A percentile compares a stretch with the other conserved stretches of the same genome.
These are phyloP conservation scores for Bruchidius siliquastri DNA, from an alignment of 2,888 invertebrate species.

Conservation along the genomic window DNA sequence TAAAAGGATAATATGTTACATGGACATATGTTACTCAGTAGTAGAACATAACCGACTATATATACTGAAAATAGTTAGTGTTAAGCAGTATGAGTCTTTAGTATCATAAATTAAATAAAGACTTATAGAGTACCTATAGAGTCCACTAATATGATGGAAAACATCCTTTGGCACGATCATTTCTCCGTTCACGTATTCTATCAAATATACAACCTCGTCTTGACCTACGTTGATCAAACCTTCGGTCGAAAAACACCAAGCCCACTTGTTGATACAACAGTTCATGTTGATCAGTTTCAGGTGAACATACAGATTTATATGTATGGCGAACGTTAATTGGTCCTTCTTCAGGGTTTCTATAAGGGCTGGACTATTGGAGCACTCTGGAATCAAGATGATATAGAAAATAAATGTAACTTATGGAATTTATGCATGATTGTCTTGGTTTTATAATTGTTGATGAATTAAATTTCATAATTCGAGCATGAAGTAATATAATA, in stretches of 20 bases:
- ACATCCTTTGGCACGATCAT: slow-evolving; percentile 65
- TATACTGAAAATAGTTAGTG: no score
- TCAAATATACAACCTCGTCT: slow-evolving; percentile 72
- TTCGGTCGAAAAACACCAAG: slow-evolving; percentile 73
- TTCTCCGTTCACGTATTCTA: slow-evolving; percentile 64
- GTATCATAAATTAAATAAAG: no score
- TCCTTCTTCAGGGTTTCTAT: slow-evolving; percentile 57
- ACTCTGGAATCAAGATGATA: slow-evolving; percentile 43
- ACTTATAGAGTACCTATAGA: slow-evolving; percentile 35
- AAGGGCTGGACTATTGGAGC: slow-evolving; percentile 52
- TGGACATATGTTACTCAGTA: no score
- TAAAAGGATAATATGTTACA: no score
- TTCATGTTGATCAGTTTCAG: slow-evolving; percentile 64
- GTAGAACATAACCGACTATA: no score
- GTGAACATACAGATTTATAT: slow-evolving; percentile 68
- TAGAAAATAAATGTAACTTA: background rate
- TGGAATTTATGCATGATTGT: no score
- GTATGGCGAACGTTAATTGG: slow-evolving; percentile 67
- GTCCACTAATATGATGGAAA: slow-evolving; percentile 65
- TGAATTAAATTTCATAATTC: no score
- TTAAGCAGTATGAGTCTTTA: no score
- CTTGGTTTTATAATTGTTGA: no score
- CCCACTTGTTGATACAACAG: slow-evolving; percentile 56
- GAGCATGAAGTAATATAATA: no score
- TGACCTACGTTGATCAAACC: slow-evolving; percentile 78